Conservation (phyloP, 2,797 vertebrate species). For the Phoeniculus purpureus region DNA sequence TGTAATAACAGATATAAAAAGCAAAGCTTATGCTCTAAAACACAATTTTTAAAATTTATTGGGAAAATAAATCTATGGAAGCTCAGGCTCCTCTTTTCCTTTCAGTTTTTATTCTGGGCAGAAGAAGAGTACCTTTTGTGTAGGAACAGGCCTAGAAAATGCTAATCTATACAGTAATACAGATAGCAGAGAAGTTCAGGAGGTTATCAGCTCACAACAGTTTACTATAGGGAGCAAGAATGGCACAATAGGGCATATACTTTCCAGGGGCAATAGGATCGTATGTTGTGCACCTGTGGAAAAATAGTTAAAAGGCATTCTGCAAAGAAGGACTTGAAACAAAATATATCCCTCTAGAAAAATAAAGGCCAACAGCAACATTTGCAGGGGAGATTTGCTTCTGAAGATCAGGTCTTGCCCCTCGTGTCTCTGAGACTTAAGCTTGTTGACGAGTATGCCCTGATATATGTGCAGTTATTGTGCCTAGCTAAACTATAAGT, state of each 20-base stretch:
- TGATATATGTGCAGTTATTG: not conserved
- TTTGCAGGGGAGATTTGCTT: not conserved
- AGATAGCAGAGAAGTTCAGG: not conserved
- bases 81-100: not conserved
- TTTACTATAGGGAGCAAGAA: not conserved
- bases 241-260: not conserved
- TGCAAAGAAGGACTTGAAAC: not conserved
- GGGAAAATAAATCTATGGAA: not conserved
- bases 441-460: not conserved
- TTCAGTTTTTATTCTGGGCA: not conserved
- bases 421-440: not conserved
- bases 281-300: not conserved
- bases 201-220: not conserved
- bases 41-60: not conserved
- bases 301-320: not conserved
- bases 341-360: not conserved
- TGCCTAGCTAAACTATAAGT: not conserved
- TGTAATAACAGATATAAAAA: not conserved
- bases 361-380: not conserved
- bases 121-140: not conserved
- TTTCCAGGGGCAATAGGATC: not conserved
- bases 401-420: not conserved
- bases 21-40: not conserved
- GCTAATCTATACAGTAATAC: not conserved
- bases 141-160: not conserved